Evolutionary conservation across 2,888 invertebrate species (phyloP), one percentile per base, ranked within the genome.

Genomic region (Mythimna ferrago): DNA sequence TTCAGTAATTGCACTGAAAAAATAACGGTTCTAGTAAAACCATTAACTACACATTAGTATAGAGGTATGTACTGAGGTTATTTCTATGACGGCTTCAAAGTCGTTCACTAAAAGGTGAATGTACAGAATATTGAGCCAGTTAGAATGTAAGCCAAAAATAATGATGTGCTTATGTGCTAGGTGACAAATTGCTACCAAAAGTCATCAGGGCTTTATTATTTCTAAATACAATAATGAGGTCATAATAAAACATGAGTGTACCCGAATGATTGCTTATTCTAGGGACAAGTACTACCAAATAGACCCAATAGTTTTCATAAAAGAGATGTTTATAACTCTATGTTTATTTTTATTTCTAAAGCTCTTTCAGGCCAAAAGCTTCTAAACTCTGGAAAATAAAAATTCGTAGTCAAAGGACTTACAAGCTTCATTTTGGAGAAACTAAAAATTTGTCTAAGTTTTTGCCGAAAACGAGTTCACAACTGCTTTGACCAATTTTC

Each of bases 131-230:
- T 57, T 44, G 53, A 56, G 51, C 54, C 6, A 53, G 67, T 66
- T 74, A 60, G 11, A 65, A 66, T 26, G 62, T 74, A 82, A 79
- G 64, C 66, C 66, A 35, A 51, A 76, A 79, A 79, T 81, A 83
- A 80, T 85, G 70, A 83, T 66, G 75, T 80, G 32, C 66, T 73
- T 75, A 73, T 64, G 21, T 56, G 51, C 58, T 60, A 58, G 61
- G 71, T 76, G 63, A 71, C 38, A 62, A 68, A 77, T 71, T 77
- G 57, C 21, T 72, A 48, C 10, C 14, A 68, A 19, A 48, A 16
- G 48, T 48, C 48, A 48, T 48, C 16, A 16, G 48, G 48, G 48
- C 16, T n/a, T 65, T 41, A 71, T 78, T 48, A 9, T 58, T 44
- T 63, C 14, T 44, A 35, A 10, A 21, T 56, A 56, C 32, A 21